Evolutionary conservation across 2,888 invertebrate species (phyloP).

Genomic region (Coenonympha arcania): DNA sequence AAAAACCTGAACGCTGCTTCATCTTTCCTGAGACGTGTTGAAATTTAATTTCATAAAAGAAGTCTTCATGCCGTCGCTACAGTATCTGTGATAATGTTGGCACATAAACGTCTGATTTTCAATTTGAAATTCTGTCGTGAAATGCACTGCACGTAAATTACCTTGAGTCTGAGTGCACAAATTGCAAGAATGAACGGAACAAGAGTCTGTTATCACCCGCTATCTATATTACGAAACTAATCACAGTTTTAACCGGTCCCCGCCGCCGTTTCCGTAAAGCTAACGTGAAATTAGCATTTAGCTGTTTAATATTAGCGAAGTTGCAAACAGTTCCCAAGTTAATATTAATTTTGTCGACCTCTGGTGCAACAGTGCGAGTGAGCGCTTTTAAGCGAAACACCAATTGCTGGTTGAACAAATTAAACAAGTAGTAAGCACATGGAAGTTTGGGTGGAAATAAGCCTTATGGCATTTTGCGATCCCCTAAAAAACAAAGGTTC

Average conservation of each 20-base stretch:
- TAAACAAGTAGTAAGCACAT: not conserved
- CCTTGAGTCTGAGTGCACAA: not conserved
- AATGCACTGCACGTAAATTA: not conserved
- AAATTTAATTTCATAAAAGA: too few species aligned
- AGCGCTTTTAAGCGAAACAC: not conserved
- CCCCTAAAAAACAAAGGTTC: too few species aligned
- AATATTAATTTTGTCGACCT: not conserved
- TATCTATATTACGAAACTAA: conserved; percentile 5
- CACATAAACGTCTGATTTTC: too few species aligned
- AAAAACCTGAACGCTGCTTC: too few species aligned
- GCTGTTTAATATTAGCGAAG: not conserved
- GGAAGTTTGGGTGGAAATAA: too few species aligned
- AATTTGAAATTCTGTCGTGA: too few species aligned
- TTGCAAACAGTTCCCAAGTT: not conserved
- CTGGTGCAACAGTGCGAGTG: not conserved
- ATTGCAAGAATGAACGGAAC: not conserved
- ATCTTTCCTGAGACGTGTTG: too few species aligned
- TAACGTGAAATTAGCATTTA: conserved; percentile 5
- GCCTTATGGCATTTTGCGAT: too few species aligned
- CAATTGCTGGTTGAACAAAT: not conserved
- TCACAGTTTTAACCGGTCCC: conserved; percentile 1
- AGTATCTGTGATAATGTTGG: too few species aligned
- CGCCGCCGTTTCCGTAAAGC: conserved; percentile 5
- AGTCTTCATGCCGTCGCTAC: too few species aligned
- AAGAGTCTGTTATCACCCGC: conserved; percentile 1